Base-by-base conservation (phyloP, 2,888 invertebrate genomes). In the Latrodectus elegans region DNA sequence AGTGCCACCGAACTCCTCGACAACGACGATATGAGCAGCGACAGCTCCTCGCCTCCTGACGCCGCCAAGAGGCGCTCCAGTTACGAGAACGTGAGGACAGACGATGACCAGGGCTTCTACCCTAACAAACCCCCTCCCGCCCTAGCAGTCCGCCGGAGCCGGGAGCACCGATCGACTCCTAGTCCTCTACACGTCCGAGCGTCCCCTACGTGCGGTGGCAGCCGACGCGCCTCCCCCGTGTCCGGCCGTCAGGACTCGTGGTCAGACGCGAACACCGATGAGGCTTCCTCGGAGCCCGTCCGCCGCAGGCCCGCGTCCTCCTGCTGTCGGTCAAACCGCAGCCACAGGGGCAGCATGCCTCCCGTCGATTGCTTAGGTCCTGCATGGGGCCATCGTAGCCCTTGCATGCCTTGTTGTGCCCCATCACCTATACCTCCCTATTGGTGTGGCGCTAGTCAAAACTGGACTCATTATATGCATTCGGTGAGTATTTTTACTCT, bases 21-120 rank as follows among this genome's bases (percentile, higher is more conserved):
- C n/a, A 64, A 55, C 38, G 88, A 75, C n/a, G 84, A 85, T 65
- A 84, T 84, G 80, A 88, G 88, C 84, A 88, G 88, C 82, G 88
- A 88, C 68, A 85, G 84, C 71, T 79, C 84, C 53, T 79, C 80
- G 11, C 80, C 84, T 38, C 83, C 60, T 17, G 53, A n/a, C 8
- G 14, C 11, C 51, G 11, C 38, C 17, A 72, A 78, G 26, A 64
- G 87, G 11, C 78, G 87, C 9, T 88, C 87, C 53, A 83, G 82
- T 70, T 88, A 88, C 78, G 87, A 88, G 49, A 88, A 88, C 55
- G 70, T 83, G 11, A 12, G 14, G 22, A 10, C 60, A 15, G 49
- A 76, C 4, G 85, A 85, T n/a, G 77, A 65, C 10, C 65, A 26
- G 38, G 64, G 76, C 64, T 84, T 72, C 65, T 73, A 38, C 26